Percentiles rank a stretch among this genome's conserved stretches.
phyloP scores from a whole-genome alignment of 2,113 vertebrate species.

The Oenanthe oenanthe region DNA sequence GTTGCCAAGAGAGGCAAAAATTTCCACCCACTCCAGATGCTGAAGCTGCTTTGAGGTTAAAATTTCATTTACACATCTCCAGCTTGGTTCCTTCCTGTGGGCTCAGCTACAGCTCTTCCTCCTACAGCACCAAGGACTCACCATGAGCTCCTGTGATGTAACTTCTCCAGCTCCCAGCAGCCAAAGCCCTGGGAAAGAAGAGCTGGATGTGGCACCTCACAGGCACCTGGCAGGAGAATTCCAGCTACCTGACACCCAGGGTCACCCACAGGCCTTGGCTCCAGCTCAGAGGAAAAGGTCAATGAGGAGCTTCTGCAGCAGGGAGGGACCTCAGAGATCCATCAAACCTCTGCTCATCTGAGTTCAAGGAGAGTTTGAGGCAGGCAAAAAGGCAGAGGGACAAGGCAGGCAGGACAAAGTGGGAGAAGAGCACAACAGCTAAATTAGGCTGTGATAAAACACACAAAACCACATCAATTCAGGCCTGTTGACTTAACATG shows the following conservation, averaged over 20 bases:
- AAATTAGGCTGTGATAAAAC: background rate
- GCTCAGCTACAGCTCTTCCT: background rate
- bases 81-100: background rate
- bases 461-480: background rate
- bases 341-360: background rate
- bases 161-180: background rate
- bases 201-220: background rate
- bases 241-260: background rate
- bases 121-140: background rate
- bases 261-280: background rate
- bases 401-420: background rate
- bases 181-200: background rate
- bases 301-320: background rate
- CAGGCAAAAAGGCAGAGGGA: background rate
- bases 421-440: background rate
- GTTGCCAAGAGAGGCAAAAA: background rate
- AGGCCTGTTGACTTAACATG: background rate
- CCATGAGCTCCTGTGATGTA: background rate
- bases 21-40: background rate
- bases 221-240: background rate
- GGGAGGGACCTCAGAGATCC: background rate
- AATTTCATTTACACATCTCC: background rate
- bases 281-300: background rate
- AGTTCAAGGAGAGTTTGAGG: background rate
- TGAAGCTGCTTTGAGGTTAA: background rate